Evolutionary conservation across 2,113 vertebrate genomes (phyloP).

Genomic region (Silurus glanis): DNA sequence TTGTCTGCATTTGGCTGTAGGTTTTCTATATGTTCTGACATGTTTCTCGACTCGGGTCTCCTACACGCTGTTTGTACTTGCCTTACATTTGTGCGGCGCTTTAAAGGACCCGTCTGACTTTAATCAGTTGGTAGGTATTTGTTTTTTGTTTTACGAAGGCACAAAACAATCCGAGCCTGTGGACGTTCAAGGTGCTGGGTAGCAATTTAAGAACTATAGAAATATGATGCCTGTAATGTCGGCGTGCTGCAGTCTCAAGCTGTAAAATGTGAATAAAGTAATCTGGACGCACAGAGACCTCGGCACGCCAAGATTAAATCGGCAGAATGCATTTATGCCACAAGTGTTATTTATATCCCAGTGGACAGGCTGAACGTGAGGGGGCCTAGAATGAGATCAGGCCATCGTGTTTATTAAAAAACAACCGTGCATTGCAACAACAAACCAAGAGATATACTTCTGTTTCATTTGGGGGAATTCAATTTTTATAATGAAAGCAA

Average conservation of each 20-base stretch:
- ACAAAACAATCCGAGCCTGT: neutral
- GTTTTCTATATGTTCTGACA: constrained; percentile 5
- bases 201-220: neutral
- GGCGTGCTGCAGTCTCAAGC: neutral
- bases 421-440: neutral
- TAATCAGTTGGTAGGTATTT: neutral
- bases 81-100: too few species aligned
- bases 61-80: neutral
- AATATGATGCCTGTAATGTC: neutral
- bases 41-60: neutral
- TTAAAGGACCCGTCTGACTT: neutral
- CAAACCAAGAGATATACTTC: neutral
- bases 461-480: neutral
- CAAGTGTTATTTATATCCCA: neutral
- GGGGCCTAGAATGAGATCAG: neutral
- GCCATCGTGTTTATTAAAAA: neutral
- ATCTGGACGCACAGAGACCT: neutral
- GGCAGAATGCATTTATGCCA: neutral
- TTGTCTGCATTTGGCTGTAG: neutral
- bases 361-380: neutral
- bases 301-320: neutral
- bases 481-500: neutral
- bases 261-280: neutral
- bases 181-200: neutral
- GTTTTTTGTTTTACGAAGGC: neutral